phyloP scores from a whole-genome alignment of 2,113 vertebrate species.

The Perca flavescens region DNA sequence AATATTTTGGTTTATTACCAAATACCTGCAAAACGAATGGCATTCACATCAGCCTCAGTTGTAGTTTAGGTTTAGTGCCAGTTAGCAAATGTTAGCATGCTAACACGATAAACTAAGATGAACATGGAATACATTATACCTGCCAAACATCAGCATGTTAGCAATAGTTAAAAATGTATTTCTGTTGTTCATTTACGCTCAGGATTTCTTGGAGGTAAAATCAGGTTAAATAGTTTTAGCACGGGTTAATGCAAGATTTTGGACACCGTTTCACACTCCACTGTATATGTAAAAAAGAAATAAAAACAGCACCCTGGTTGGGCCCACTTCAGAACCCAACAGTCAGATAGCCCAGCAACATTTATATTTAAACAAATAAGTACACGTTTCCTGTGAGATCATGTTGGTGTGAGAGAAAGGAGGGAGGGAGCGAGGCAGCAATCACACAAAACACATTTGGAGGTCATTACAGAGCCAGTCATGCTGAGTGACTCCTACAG shows the following conservation, averaged over 20 bases:
- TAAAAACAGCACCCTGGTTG: background rate
- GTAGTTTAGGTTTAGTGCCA: background rate
- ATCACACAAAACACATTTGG: slow-evolving; percentile 81
- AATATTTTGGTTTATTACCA: no score
- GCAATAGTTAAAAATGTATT: no score
- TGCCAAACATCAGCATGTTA: background rate
- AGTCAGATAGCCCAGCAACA: background rate
- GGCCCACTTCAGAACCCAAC: background rate
- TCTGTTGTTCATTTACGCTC: no score
- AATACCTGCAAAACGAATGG: background rate
- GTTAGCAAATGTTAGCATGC: background rate
- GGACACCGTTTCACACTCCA: background rate
- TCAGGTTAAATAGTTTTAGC: background rate
- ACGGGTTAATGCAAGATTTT: no score
- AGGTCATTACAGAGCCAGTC: slow-evolving; percentile 77
- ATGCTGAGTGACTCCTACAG: slow-evolving; percentile 75
- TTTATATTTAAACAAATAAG: slow-evolving; percentile 37
- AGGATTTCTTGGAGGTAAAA: background rate
- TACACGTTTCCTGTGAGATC: slow-evolving; percentile 45
- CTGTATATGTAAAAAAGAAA: background rate
- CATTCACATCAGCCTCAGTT: background rate
- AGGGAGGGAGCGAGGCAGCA: slow-evolving; percentile 26
- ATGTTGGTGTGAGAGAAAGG: slow-evolving; percentile 26
- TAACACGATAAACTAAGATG: background rate
- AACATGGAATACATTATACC: background rate